Conservation (phyloP, 2,888 invertebrate species). For the Leucoptera coffeella region DNA sequence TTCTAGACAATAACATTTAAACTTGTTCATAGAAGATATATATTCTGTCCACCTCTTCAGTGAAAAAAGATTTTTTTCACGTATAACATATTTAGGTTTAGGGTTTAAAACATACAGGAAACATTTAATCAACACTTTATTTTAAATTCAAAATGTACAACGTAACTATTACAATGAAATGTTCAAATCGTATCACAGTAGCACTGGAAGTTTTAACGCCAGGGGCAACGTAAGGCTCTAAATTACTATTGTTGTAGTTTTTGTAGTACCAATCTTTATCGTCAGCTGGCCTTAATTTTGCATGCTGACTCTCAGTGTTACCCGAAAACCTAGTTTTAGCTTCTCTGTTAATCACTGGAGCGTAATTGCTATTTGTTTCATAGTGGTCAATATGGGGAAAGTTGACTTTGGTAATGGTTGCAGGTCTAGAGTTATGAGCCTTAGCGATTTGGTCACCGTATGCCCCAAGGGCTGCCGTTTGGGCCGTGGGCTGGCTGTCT, state of each 20-base stretch:
- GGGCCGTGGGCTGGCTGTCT: slow-evolving; percentile 37
- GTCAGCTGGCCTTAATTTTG: slow-evolving; percentile 37
- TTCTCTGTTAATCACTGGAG: slow-evolving; percentile 30
- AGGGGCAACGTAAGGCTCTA: slow-evolving; percentile 41
- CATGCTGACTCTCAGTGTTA: slow-evolving; percentile 25
- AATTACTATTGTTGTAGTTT: slow-evolving; percentile 66
- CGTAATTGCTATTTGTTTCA: slow-evolving; percentile 21
- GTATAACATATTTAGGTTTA: too few species aligned
- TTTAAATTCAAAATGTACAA: too few species aligned
- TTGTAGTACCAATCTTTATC: slow-evolving; percentile 81
- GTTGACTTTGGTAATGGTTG: slow-evolving; percentile 38
- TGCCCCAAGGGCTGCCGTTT: slow-evolving; percentile 59
- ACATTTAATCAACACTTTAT: too few species aligned
- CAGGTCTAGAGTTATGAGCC: slow-evolving; percentile 26
- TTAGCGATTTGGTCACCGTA: slow-evolving; percentile 29
- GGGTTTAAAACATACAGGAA: too few species aligned
- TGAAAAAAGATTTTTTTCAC: too few species aligned
- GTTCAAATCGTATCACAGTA: too few species aligned
- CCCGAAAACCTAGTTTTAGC: slow-evolving; percentile 34
- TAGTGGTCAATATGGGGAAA: slow-evolving; percentile 28
- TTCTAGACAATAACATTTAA: too few species aligned
- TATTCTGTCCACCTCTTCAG: too few species aligned
- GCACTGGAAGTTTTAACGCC: slow-evolving; percentile 25
- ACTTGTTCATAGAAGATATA: too few species aligned
- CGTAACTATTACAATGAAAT: too few species aligned